phyloP scores from a whole-genome alignment of 2,797 vertebrate genomes.

The Florisuga fusca region DNA sequence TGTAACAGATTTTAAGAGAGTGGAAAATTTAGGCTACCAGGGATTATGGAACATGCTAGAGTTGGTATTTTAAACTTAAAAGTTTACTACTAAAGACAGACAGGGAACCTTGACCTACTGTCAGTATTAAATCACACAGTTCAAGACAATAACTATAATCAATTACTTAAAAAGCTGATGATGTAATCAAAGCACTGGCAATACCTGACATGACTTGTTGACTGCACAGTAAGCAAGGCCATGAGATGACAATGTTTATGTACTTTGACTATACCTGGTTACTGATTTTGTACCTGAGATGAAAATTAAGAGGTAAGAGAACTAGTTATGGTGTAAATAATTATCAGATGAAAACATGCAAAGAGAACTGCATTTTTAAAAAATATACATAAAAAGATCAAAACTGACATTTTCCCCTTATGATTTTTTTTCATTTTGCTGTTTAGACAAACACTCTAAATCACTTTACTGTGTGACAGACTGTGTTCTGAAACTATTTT shows the following conservation, averaged over 20 bases:
- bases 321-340: background rate
- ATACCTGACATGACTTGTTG: background rate
- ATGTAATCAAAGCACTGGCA: background rate
- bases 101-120: background rate
- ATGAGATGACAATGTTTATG: constrained; percentile 8
- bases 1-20: background rate
- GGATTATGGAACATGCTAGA: background rate
- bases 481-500: background rate
- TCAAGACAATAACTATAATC: background rate
- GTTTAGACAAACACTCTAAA: constrained; percentile 20
- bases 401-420: background rate
- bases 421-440: background rate
- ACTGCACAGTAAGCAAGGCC: constrained; percentile 9
- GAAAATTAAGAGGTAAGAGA: constrained; percentile 48
- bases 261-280: background rate
- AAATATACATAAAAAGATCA: background rate
- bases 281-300: constrained; percentile 54
- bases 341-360: background rate
- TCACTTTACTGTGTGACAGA: background rate
- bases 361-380: background rate
- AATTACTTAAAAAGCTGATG: background rate
- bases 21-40: background rate
- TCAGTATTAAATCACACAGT: background rate
- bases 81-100: background rate
- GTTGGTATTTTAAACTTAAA: background rate